phyloP scores from a whole-genome alignment of 2,797 vertebrate genomes.

The Onychomys arenicola region DNA sequence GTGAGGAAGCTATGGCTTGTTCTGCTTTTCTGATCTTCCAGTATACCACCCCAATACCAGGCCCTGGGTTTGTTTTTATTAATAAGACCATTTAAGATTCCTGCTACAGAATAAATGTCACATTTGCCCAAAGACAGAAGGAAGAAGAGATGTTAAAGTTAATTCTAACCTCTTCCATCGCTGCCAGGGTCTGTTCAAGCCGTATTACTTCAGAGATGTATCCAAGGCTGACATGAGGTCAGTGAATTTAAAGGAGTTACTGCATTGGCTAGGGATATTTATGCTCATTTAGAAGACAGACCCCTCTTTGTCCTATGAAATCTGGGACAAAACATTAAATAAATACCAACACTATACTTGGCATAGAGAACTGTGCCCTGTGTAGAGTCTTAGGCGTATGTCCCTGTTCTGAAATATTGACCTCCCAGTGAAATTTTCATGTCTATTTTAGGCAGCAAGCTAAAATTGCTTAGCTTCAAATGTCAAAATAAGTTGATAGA shows the following conservation, averaged over 20 bases:
- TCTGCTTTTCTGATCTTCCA: no score
- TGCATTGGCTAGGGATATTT: not conserved
- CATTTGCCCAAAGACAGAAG: not conserved
- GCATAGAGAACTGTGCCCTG: not conserved
- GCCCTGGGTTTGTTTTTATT: no score
- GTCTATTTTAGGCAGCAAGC: slow-evolving; percentile 41
- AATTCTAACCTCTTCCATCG: not conserved
- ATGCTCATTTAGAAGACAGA: not conserved
- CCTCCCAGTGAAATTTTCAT: not conserved
- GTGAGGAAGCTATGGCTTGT: no score
- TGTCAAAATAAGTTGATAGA: slow-evolving; percentile 64
- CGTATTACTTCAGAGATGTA: not conserved
- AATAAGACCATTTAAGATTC: no score
- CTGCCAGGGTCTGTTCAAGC: not conserved
- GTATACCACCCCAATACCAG: no score
- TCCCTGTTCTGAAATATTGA: slow-evolving; percentile 7
- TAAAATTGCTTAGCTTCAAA: slow-evolving; percentile 58
- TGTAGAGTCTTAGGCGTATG: not conserved
- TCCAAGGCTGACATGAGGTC: not conserved
- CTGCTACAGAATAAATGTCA: not conserved
- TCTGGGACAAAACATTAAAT: not conserved
- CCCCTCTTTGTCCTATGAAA: slow-evolving; percentile 24
- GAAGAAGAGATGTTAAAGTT: not conserved
- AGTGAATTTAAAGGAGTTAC: not conserved
- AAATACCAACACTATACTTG: slow-evolving; percentile 56